phyloP scores from a whole-genome alignment of 2,797 vertebrate species.

The Odontamblyopus rebecca region DNA sequence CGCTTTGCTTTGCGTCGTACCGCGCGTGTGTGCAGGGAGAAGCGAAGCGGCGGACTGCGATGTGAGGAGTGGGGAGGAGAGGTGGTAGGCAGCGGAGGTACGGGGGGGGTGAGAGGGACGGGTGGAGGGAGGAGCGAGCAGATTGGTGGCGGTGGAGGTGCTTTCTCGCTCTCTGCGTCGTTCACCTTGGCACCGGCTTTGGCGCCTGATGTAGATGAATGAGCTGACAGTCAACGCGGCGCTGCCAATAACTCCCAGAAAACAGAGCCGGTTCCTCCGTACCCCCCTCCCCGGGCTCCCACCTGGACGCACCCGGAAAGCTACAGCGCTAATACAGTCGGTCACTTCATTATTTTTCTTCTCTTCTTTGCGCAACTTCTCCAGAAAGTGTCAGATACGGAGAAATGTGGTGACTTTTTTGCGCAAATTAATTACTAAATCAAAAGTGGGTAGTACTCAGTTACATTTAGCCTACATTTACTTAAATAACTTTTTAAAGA shows the following conservation, averaged over 20 bases:
- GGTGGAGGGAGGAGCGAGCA: slow-evolving; percentile 8
- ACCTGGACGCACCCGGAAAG: too few species aligned
- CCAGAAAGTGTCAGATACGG: too few species aligned
- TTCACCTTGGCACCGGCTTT: slow-evolving; percentile 42
- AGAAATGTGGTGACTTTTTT: too few species aligned
- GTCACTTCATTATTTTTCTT: too few species aligned
- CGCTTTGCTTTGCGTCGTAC: background rate
- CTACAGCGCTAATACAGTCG: too few species aligned
- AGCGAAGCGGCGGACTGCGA: slow-evolving; percentile 4
- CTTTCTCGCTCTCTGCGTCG: slow-evolving; percentile 12
- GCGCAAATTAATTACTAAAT: too few species aligned
- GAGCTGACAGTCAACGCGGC: slow-evolving; percentile 47
- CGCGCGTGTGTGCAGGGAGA: background rate
- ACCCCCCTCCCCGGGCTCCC: too few species aligned
- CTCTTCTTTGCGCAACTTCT: too few species aligned
- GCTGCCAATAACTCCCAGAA: slow-evolving; percentile 38
- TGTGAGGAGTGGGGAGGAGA: background rate
- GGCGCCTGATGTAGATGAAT: slow-evolving; percentile 48
- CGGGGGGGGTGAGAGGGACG: slow-evolving; percentile 3
- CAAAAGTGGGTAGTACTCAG: too few species aligned
- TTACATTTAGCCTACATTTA: too few species aligned
- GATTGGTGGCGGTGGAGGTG: background rate
- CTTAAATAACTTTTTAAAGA: too few species aligned
- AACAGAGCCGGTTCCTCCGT: background rate
- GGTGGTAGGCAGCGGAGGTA: background rate